A percentile compares a stretch with the other conserved stretches of the same genome.
Evolutionary conservation across 2,113 vertebrate species (phyloP).

Genomic region (Nettapus auritus): DNA sequence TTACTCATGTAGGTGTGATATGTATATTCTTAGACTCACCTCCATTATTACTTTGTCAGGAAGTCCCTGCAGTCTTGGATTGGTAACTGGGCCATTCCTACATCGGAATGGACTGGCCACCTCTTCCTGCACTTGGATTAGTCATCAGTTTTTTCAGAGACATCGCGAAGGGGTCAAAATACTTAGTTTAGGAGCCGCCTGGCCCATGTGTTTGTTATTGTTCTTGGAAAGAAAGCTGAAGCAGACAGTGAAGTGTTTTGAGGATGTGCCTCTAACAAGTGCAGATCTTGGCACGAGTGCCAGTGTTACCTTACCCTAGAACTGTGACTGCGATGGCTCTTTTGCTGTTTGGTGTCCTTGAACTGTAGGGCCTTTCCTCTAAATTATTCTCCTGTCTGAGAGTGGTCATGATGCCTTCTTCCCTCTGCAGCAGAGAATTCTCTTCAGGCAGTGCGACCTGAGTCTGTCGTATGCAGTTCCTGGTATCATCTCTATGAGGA

Average conservation of each 20-base stretch:
- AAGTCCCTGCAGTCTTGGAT: constrained; percentile 2
- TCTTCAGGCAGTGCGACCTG: rapidly evolving
- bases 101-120: not conserved
- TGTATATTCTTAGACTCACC: constrained; percentile 71
- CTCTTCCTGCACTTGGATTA: not conserved
- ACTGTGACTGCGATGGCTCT: not conserved
- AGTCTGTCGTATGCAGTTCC: rapidly evolving
- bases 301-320: not conserved
- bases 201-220: not conserved
- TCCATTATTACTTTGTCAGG: constrained; percentile 61
- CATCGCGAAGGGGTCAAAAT: not conserved
- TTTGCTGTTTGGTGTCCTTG: not conserved
- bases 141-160: not conserved
- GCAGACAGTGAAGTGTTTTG: not conserved
- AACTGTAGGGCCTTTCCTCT: not conserved
- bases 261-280: not conserved
- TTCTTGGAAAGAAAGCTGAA: constrained; percentile 21
- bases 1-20: constrained; percentile 75
- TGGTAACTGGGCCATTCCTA: constrained; percentile 66
- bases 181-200: not conserved
- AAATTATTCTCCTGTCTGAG: not conserved
- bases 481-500: not conserved
- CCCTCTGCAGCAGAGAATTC: not conserved
- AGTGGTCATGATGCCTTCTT: not conserved
- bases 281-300: not conserved